A percentile compares a stretch with the other conserved stretches of the same genome.
Conservation (phyloP, 2,888 invertebrate genomes). For the Dastarcus helophoroides region DNA sequence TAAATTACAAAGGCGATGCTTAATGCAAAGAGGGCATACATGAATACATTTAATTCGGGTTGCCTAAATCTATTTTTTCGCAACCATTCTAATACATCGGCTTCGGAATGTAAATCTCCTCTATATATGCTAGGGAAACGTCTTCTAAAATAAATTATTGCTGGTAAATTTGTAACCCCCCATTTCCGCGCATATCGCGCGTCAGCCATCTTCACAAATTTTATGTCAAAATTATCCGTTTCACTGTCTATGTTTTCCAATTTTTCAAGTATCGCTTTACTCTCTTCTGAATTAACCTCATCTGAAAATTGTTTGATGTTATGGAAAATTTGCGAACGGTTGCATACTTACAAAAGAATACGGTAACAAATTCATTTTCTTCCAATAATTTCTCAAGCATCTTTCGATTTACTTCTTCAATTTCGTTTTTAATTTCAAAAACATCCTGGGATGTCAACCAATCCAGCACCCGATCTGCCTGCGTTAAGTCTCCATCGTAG, state of each 20-base stretch:
- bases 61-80: constrained; percentile 87
- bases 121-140: constrained; percentile 87
- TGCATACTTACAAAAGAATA: constrained; percentile 79
- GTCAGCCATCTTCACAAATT: constrained; percentile 90
- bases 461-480: constrained; percentile 71
- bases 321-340: too few species aligned
- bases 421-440: constrained; percentile 91
- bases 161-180: constrained; percentile 84
- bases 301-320: too few species aligned
- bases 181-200: constrained; percentile 84
- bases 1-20: constrained; percentile 79
- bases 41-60: constrained; percentile 85
- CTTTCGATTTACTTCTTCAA: constrained; percentile 92
- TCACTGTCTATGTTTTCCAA: constrained; percentile 91
- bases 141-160: constrained; percentile 83
- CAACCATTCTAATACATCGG: constrained; percentile 84
- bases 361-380: constrained; percentile 89
- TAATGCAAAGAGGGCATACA: constrained; percentile 83
- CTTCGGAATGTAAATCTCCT: constrained; percentile 75
- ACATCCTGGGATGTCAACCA: constrained; percentile 92
- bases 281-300: constrained; percentile 68
- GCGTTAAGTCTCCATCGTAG: constrained; percentile 81
- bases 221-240: constrained; percentile 86
- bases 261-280: constrained; percentile 70
- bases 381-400: constrained; percentile 91